These are phyloP conservation scores for Hypena proboscidalis DNA, from an alignment of 2,888 invertebrate genomes.

Conservation along the genomic window DNA sequence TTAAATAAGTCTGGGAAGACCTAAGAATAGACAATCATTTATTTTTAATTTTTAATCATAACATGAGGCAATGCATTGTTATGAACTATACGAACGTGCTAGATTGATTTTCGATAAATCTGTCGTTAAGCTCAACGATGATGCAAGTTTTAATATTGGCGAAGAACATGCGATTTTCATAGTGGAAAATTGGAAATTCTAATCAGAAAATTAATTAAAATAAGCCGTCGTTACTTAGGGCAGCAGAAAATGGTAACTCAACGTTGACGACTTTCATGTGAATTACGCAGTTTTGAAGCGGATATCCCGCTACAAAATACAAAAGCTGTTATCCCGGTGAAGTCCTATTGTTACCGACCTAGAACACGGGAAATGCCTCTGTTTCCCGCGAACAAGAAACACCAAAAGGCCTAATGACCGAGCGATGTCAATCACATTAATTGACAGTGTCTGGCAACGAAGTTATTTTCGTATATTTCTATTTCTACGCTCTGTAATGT, in stretches of 20 bases:
- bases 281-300: conserved; percentile 31
- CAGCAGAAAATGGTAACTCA: no score
- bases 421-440: conserved; percentile 81
- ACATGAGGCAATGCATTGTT: conserved; percentile 5
- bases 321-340: no score
- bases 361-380: conserved; percentile 50
- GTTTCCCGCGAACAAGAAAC: conserved; percentile 43
- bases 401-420: conserved; percentile 70
- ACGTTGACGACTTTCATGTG: no score
- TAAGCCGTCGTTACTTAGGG: no score
- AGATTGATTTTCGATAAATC: not conserved
- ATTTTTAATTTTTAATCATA: not conserved
- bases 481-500: conserved; percentile 35
- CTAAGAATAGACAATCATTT: no score
- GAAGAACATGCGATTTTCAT: not conserved
- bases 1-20: no score
- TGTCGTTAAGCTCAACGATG: no score
- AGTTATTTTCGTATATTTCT: conserved; percentile 46
- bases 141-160: no score
- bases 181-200: not conserved
- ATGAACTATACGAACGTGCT: conserved; percentile 2
- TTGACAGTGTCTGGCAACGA: conserved; percentile 71
- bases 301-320: conserved; percentile 6
- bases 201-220: no score
- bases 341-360: conserved; percentile 43